Conservation (phyloP, 2,113 vertebrate genomes). For the Brachypodius melanocephalos region DNA sequence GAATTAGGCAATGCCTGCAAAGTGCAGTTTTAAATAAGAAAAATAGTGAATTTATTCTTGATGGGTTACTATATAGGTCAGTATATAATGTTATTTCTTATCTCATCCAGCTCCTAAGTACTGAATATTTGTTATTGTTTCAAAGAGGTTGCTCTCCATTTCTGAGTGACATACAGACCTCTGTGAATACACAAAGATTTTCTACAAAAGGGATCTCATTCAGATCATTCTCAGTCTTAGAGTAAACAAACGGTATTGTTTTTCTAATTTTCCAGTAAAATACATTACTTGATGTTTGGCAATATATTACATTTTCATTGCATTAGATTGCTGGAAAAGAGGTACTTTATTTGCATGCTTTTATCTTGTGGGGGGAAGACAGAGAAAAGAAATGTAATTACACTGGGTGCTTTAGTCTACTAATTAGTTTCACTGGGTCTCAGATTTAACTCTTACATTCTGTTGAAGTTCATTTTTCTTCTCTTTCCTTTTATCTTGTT, state of each 20-base stretch:
- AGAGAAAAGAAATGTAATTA: neutral
- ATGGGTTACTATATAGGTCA: neutral
- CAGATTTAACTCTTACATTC: conserved; percentile 8
- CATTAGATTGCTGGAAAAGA: neutral
- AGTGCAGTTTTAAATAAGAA: neutral
- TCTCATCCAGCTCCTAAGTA: neutral
- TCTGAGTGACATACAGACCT: neutral
- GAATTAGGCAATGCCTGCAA: neutral
- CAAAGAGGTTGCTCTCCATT: neutral
- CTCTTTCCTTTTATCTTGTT: neutral
- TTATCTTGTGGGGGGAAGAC: neutral
- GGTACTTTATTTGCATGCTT: neutral
- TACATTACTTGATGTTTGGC: neutral
- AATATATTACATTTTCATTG: neutral
- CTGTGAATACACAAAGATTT: neutral
- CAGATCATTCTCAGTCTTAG: neutral
- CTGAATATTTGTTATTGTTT: neutral
- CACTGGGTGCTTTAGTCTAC: neutral
- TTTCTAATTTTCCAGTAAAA: conserved; percentile 24
- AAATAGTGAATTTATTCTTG: neutral
- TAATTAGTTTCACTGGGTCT: conserved; percentile 5
- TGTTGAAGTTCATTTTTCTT: neutral
- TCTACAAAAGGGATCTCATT: neutral
- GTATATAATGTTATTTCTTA: neutral
- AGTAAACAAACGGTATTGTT: neutral